These are phyloP conservation scores for Aleiodes testaceus DNA, from an alignment of 2,888 invertebrate species.

Conservation along the genomic window DNA sequence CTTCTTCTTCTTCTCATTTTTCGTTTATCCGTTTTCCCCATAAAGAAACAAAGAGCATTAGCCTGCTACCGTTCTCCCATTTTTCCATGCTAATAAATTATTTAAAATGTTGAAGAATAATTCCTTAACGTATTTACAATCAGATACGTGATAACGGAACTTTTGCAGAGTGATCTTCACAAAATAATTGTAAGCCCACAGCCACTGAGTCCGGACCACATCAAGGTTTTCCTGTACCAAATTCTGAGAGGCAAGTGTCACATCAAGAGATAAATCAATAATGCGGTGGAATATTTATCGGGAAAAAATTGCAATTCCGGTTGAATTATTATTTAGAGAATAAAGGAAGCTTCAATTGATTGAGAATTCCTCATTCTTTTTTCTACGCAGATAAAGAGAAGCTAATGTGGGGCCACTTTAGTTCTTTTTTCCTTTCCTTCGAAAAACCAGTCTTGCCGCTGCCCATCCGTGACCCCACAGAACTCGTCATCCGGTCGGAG, in stretches of 20 bases:
- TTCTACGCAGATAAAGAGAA: conserved; percentile 15
- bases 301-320: too few relatives aligned
- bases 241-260: conserved; percentile 92
- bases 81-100: neutral
- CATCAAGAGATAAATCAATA: neutral
- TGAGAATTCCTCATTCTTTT: conserved; percentile 4
- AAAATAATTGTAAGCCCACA: conserved; percentile 99
- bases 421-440: conserved; percentile 21
- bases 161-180: conserved; percentile 99
- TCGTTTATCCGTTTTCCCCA: conserved; percentile 22
- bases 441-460: conserved; percentile 70
- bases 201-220: conserved; percentile 98
- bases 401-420: conserved; percentile 6
- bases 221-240: conserved; percentile 99
- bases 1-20: conserved; percentile 38
- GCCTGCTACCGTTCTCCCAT: conserved; percentile 8
- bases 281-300: too few relatives aligned
- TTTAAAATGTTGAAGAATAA: conserved; percentile 44
- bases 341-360: conserved; percentile 22
- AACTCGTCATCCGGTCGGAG: conserved; percentile 69
- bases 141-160: conserved; percentile 99
- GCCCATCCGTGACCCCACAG: conserved; percentile 70
- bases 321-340: conserved; percentile 2
- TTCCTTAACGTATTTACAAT: conserved; percentile 66
- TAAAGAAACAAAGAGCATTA: conserved; percentile 25